Evolutionary conservation across 1,140 invertebrate species (phyloP), one percentile per base, ranked within the genome.

Genomic region (Ips typographus): DNA sequence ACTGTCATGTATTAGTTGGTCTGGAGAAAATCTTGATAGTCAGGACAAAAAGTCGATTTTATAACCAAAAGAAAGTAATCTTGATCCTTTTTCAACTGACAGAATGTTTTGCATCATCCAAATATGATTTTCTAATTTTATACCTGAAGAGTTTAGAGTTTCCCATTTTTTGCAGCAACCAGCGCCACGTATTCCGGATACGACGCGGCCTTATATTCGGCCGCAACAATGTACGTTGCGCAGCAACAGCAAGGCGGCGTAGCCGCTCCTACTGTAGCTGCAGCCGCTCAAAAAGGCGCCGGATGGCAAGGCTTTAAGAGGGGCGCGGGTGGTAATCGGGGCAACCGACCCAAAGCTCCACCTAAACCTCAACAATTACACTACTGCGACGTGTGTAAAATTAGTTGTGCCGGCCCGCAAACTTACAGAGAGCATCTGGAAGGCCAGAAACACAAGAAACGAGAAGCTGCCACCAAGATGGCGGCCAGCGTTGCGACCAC

Each of bases 381-480:
- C 81, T 97, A 96, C 80, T 97, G 94, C 80, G 94, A 98, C 81
- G 94, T 98, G 2, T 99, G 97, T 82, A 98, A 98, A 79, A 98
- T 99, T 56, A 79, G 79, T 71, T 80, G 79, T 62, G 79, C 79
- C 43, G 79, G 79, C 53, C 79, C 79, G 2, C 80, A 95, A 86
- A 98, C 96, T 0, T 99, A 98, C 81, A 88, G 95, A 63, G 97
- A 98, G 80, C 97, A 99, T 86, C 83, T 99, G 71, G 96, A 98
- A 80, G 97, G 97, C 0, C 95, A 98, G 82, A 97, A 98, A 79
- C 97, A 99, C 82, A 99, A 99, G 84, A 98, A 98, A 85, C 97
- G 98, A 80, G 97, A 98, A 80, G 93, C 93, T 7, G 91, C 93
- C 5, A 85, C 91, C 22, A 97, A 97, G 83, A 88, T 86, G 84